A percentile compares a stretch with the other conserved stretches of the same genome.
Conservation (phyloP, 1,140 invertebrate genomes). For the Orchestia grillus region DNA sequence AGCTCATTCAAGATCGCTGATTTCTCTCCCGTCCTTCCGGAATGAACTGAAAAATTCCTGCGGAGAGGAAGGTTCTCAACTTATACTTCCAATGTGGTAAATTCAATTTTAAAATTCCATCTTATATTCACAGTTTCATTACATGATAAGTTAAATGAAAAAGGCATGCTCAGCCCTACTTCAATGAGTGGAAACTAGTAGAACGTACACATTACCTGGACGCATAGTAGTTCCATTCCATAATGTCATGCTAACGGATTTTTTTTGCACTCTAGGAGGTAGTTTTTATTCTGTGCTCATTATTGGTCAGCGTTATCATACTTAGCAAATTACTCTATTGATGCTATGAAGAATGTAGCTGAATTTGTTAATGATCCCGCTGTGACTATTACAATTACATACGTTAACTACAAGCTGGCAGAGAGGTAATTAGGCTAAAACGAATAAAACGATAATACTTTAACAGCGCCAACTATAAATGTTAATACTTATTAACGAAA, state of each 20-base stretch:
- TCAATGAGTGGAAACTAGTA: neutral
- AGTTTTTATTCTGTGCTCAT: neutral
- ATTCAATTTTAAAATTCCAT: neutral
- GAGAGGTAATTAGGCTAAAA: neutral
- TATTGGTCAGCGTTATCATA: neutral
- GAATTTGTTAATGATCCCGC: neutral
- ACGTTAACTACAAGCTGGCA: neutral
- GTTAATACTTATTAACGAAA: neutral
- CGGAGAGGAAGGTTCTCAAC: too few species aligned
- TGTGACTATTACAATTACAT: neutral
- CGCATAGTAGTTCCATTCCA: neutral
- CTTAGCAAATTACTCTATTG: neutral
- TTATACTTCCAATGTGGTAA: too few species aligned
- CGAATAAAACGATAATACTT: neutral
- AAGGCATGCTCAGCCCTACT: neutral
- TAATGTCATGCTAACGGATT: neutral
- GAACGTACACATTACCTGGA: neutral
- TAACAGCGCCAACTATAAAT: neutral
- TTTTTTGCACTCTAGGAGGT: neutral
- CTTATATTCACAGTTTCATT: neutral
- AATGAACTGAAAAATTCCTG: too few species aligned
- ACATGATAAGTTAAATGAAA: neutral
- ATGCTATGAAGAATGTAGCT: neutral
- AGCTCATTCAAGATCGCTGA: neutral
- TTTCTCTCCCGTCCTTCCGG: neutral